phyloP scores from a whole-genome alignment of 2,797 vertebrate species.

The Florisuga fusca region DNA sequence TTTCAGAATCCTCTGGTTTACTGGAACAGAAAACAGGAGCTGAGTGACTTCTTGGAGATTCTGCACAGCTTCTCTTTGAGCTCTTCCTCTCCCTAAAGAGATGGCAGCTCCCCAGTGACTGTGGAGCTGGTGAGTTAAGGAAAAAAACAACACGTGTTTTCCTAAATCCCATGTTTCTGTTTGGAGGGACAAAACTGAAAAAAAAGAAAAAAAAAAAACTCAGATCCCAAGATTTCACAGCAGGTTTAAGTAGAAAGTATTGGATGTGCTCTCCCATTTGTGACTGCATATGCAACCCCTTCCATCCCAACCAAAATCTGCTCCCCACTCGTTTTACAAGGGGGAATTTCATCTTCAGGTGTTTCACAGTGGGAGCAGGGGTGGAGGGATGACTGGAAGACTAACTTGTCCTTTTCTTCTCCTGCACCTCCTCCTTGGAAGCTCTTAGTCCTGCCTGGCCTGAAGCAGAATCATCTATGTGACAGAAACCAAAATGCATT shows the following conservation, averaged over 20 bases:
- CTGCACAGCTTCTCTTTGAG: background rate
- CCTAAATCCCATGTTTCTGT: background rate
- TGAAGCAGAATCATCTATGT: background rate
- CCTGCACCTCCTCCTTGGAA: background rate
- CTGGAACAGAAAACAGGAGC: background rate
- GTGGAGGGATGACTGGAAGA: background rate
- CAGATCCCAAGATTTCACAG: background rate
- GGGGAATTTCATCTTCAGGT: background rate
- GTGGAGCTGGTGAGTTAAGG: background rate
- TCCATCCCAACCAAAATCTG: background rate
- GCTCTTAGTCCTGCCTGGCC: background rate
- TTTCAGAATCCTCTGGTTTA: background rate
- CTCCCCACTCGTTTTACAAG: background rate
- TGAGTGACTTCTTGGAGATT: background rate
- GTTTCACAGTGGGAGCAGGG: background rate
- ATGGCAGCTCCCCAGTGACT: constrained; percentile 28
- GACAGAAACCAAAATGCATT: background rate
- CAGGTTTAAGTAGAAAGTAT: background rate
- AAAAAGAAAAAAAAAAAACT: background rate
- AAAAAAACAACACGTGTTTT: background rate
- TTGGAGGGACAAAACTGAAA: background rate
- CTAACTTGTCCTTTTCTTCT: background rate
- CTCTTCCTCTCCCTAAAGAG: background rate
- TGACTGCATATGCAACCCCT: background rate
- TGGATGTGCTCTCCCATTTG: background rate